Conservation (phyloP, 2,888 invertebrate genomes). For the Emmelina monodactyla region DNA sequence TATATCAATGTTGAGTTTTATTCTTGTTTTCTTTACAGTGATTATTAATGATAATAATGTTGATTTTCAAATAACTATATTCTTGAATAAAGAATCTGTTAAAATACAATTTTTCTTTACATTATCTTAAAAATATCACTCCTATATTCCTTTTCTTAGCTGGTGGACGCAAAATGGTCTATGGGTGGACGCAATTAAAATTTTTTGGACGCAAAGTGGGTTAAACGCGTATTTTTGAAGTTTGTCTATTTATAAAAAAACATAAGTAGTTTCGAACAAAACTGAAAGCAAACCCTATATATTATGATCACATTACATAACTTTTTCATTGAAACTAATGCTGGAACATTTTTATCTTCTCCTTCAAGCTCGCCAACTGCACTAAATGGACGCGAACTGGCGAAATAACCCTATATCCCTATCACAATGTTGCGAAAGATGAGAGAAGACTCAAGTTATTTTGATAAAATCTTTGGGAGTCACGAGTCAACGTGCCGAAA, state of each 20-base stretch:
- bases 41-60: too few species aligned
- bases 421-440: too few species aligned
- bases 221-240: slow-evolving; percentile 10
- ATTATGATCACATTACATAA: slow-evolving; percentile 17
- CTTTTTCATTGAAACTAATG: slow-evolving; percentile 10
- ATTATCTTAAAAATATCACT: slow-evolving; percentile 7
- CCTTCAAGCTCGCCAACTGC: slow-evolving; percentile 15
- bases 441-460: too few species aligned
- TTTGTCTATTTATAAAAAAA: slow-evolving; percentile 11
- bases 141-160: slow-evolving; percentile 15
- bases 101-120: slow-evolving; percentile 5
- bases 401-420: slow-evolving; percentile 11
- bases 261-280: slow-evolving; percentile 6
- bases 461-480: too few species aligned
- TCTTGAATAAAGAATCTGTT: slow-evolving; percentile 8
- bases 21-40: neutral
- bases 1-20: neutral
- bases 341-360: slow-evolving; percentile 13
- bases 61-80: neutral
- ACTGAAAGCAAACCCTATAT: slow-evolving; percentile 8
- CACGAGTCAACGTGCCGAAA: too few species aligned
- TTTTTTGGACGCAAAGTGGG: slow-evolving; percentile 13
- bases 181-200: slow-evolving; percentile 12
- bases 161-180: slow-evolving; percentile 14
- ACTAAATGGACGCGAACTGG: slow-evolving; percentile 14